A percentile compares a stretch with the other conserved stretches of the same genome.
phyloP scores from a whole-genome alignment of 2,113 vertebrate genomes.

The Tinamus guttatus region DNA sequence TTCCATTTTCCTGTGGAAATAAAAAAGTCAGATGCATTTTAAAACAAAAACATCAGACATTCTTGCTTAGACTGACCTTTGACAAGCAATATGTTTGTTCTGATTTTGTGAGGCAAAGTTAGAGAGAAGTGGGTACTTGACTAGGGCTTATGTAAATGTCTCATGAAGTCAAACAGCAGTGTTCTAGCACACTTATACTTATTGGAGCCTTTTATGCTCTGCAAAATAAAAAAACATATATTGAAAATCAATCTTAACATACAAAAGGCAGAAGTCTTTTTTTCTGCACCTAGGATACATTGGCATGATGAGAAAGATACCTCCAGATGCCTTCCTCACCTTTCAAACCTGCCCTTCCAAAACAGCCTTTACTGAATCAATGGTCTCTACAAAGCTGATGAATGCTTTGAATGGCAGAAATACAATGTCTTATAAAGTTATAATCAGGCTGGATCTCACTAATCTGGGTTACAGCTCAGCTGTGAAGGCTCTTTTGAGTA shows the following conservation, averaged over 20 bases:
- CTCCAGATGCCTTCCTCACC: not conserved
- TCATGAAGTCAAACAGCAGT: conserved; percentile 28
- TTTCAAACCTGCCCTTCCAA: not conserved
- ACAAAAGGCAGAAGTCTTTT: not conserved
- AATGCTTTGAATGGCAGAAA: conserved; percentile 10
- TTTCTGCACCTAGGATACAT: not conserved
- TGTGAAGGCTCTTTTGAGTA: conserved; percentile 79
- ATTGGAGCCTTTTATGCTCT: not conserved
- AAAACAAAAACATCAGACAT: conserved; percentile 16
- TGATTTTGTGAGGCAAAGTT: not conserved
- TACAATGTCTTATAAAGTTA: conserved; percentile 69
- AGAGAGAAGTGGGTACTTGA: conserved; percentile 22
- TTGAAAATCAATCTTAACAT: not conserved
- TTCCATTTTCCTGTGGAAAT: not conserved
- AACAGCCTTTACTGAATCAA: not conserved
- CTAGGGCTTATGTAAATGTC: not conserved
- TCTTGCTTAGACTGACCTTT: conserved; percentile 32
- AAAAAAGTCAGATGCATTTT: conserved; percentile 8
- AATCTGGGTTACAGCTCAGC: conserved; percentile 78
- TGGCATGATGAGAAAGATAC: conserved; percentile 28
- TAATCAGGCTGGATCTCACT: conserved; percentile 72
- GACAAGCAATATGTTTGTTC: conserved; percentile 18
- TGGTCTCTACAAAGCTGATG: not conserved
- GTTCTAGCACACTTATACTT: not conserved
- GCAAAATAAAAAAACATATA: conserved; percentile 34